These are phyloP conservation scores for Melanerpes formicivorus DNA, from an alignment of 2,113 vertebrate species.

Conservation along the genomic window DNA sequence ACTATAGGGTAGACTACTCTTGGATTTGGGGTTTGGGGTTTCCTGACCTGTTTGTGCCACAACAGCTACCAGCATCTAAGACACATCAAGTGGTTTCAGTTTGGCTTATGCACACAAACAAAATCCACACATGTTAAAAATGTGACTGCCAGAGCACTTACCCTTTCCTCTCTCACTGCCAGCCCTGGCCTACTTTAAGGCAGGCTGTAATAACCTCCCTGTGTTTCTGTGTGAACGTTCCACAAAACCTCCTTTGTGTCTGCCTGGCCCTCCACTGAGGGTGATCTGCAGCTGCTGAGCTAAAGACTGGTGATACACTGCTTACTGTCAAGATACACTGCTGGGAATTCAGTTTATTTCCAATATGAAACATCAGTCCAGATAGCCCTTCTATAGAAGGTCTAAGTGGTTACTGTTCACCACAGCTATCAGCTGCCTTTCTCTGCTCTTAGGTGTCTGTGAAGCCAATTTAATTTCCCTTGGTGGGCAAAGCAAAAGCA, in stretches of 20 bases:
- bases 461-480: not conserved
- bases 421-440: not conserved
- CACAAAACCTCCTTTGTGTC: not conserved
- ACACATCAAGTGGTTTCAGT: not conserved
- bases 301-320: accelerated
- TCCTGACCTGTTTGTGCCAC: not conserved
- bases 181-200: not conserved
- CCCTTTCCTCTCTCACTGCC: not conserved
- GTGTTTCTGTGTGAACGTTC: not conserved
- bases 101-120: not conserved
- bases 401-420: not conserved
- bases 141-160: not conserved
- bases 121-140: not conserved
- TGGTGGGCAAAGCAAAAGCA: not conserved
- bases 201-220: not conserved
- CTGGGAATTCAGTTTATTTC: not conserved
- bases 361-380: not conserved
- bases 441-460: not conserved
- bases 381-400: not conserved
- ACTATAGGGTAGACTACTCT: not conserved
- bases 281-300: not conserved
- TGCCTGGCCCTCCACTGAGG: not conserved
- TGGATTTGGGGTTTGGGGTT: not conserved
- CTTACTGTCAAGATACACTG: not conserved
- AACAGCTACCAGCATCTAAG: not conserved